Conservation (phyloP, 2,797 vertebrate species). For the Tapirus indicus region DNA sequence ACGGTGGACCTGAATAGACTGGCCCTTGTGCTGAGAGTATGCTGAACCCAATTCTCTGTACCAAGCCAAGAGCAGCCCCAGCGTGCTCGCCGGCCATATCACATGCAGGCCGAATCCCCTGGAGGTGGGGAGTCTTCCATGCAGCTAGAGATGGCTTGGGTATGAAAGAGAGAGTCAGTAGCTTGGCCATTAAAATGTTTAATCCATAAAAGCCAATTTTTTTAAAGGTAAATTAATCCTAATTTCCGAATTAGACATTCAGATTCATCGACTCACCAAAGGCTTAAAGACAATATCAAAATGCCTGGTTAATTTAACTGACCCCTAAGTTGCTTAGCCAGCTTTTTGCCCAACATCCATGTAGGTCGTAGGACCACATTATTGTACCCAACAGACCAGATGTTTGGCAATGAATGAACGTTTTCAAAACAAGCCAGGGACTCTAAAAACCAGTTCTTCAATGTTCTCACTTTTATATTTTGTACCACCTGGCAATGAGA, state of each 20-base stretch:
- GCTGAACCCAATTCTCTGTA: constrained; percentile 12
- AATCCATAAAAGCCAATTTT: not conserved
- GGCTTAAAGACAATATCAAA: not conserved
- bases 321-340: not conserved
- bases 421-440: not conserved
- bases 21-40: constrained; percentile 54
- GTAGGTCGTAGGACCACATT: not conserved
- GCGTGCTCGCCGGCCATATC: not conserved
- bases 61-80: not conserved
- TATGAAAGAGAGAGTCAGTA: not conserved
- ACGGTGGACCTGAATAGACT: constrained; percentile 57
- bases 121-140: not conserved
- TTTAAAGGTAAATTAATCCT: not conserved
- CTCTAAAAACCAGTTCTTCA: not conserved
- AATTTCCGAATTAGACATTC: constrained; percentile 47
- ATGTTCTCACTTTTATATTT: not conserved
- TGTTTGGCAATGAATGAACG: not conserved
- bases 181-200: not conserved
- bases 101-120: not conserved
- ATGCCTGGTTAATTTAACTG: not conserved
- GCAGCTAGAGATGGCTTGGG: not conserved
- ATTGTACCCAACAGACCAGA: not conserved
- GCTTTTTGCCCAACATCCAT: not conserved
- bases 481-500: not conserved
- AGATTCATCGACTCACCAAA: not conserved